Conservation (phyloP, 2,797 vertebrate species). For the Lagorchestes hirsutus region DNA sequence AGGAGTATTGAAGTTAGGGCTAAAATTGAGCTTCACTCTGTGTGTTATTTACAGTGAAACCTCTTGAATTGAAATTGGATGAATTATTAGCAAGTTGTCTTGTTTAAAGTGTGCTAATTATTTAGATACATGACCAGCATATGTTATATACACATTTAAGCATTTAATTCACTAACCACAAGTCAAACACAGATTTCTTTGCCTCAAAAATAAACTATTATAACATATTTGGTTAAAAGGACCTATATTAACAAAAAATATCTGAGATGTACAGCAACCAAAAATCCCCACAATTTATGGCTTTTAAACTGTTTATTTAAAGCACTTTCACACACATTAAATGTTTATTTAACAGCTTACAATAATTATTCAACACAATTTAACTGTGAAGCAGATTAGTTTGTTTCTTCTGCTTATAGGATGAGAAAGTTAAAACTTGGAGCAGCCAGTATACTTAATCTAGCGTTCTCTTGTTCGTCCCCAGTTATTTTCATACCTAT, state of each 20-base stretch:
- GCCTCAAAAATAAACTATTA: not conserved
- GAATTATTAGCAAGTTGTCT: not conserved
- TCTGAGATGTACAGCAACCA: not conserved
- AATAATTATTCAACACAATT: not conserved
- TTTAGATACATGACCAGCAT: not conserved
- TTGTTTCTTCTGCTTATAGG: not conserved
- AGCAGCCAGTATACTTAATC: not conserved
- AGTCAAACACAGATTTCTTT: not conserved
- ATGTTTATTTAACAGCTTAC: conserved; percentile 9
- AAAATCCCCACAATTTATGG: not conserved
- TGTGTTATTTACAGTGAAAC: not conserved
- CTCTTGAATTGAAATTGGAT: not conserved
- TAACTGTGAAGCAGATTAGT: not conserved
- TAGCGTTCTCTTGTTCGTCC: not conserved
- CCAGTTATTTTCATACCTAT: not conserved
- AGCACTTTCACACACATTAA: not conserved
- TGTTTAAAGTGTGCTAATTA: not conserved
- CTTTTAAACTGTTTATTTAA: not conserved
- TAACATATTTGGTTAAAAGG: not conserved
- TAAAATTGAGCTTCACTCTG: not conserved
- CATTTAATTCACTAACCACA: not conserved
- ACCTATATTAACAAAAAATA: not conserved
- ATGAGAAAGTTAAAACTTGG: not conserved
- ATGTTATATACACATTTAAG: not conserved
- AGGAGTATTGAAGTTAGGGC: not conserved